Evolutionary conservation across 2,888 invertebrate genomes (phyloP).

Genomic region (Tetragonisca angustula): DNA sequence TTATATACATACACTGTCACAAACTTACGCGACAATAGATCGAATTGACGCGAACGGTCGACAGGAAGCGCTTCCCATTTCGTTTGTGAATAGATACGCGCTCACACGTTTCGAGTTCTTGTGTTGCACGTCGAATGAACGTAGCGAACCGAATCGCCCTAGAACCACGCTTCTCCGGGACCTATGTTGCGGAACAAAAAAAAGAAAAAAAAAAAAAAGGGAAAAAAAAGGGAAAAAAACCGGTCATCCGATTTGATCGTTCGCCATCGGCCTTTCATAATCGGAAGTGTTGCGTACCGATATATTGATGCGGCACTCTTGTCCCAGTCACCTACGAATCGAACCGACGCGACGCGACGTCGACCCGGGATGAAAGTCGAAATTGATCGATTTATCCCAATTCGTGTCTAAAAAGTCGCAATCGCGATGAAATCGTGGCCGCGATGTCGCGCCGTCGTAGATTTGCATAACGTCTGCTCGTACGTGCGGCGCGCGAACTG

Average conservation of each 20-base stretch:
- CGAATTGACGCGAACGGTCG: conserved; percentile 73
- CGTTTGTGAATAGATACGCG: conserved; percentile 73
- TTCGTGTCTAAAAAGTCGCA: not conserved
- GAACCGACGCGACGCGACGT: not conserved
- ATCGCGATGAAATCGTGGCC: not conserved
- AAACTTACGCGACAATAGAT: conserved; percentile 73
- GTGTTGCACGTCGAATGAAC: conserved; percentile 63
- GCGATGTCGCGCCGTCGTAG: not conserved
- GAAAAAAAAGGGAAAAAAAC: conserved; percentile 19
- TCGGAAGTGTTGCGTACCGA: conserved; percentile 13
- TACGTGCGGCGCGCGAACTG: conserved; percentile 34
- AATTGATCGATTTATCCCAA: not conserved
- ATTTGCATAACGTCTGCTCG: conserved; percentile 33
- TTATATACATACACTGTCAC: conserved; percentile 52
- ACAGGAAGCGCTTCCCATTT: conserved; percentile 78
- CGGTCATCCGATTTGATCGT: conserved; percentile 50
- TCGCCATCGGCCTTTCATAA: conserved; percentile 45
- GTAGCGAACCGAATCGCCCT: conserved; percentile 74
- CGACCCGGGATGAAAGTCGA: not conserved
- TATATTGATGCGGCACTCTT: not conserved
- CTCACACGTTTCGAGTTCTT: conserved; percentile 55
- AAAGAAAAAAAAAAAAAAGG: conserved; percentile 10
- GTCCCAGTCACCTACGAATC: not conserved
- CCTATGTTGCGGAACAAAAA: conserved; percentile 60
- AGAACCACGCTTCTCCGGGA: conserved; percentile 63